Conservation (phyloP, 2,113 vertebrate genomes). For the Colistium nudipinnis region DNA sequence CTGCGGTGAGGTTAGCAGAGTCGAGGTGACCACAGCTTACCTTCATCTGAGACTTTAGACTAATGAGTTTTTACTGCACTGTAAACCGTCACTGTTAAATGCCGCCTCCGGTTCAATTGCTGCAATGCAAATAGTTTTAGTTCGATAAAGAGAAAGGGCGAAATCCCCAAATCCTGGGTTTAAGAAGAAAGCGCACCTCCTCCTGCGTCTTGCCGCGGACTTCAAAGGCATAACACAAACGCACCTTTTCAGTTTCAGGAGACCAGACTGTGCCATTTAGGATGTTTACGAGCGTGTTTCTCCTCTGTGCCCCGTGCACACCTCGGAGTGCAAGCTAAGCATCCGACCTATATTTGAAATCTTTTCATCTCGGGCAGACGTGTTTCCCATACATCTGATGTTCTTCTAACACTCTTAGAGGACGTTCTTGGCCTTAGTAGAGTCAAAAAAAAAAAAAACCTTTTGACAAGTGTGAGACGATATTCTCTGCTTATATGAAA, state of each 20-base stretch:
- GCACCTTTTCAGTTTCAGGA: conserved; percentile 42
- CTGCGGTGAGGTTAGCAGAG: conserved; percentile 53
- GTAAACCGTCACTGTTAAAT: conserved; percentile 56
- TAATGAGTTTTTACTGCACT: conserved; percentile 60
- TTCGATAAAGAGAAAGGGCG: conserved; percentile 31
- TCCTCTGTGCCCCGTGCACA: conserved; percentile 34
- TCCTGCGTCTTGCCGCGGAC: conserved; percentile 37
- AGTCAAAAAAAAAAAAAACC: conserved; percentile 47
- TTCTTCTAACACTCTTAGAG: conserved; percentile 59
- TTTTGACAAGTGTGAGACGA: conserved; percentile 71
- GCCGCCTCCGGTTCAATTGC: conserved; percentile 50
- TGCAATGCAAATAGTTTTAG: too few species aligned
- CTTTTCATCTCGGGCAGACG: conserved; percentile 70
- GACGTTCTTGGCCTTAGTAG: conserved; percentile 66
- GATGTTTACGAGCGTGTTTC: conserved; percentile 43
- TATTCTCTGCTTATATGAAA: conserved; percentile 61
- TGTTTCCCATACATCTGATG: conserved; percentile 67
- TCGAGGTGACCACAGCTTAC: conserved; percentile 61
- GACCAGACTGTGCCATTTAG: conserved; percentile 22
- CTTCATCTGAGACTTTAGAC: conserved; percentile 57
- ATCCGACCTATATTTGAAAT: conserved; percentile 65
- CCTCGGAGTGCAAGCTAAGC: conserved; percentile 60
- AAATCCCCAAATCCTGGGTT: conserved; percentile 24
- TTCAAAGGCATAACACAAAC: conserved; percentile 56
- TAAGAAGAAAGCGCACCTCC: conserved; percentile 23